Evolutionary conservation across 2,888 invertebrate genomes (phyloP), one percentile per base, ranked within the genome.

Genomic region (Drosophila kuntzei): DNA sequence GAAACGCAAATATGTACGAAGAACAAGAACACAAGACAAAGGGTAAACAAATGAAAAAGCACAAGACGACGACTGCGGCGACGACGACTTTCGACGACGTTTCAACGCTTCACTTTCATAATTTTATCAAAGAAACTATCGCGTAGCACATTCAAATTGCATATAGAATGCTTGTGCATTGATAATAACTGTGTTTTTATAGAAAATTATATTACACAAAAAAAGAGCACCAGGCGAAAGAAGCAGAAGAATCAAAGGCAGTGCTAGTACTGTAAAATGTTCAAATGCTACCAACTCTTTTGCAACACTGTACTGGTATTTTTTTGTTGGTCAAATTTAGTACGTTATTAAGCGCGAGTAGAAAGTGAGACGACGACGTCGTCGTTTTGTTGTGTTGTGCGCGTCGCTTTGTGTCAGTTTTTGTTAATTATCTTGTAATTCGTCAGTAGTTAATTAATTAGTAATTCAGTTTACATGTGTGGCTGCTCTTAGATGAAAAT

Each of bases 31-130:
- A 71, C 70, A 76, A 83, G 86, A 79, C 79, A 85, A 85, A 79
- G 85, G 71, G 80, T 85, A 84, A 84, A 84, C 88, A 85, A 76
- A 83, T 75, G 43, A 71, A 74, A 71, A 61, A 76, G 54, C 46
- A 79, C 69, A 53, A 58, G 66, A 51, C 76, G 57, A 70, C 58
- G 54, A 50, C 57, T 58, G 27, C 65, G 58, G 58, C 62, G 59
- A 62, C 51, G 53, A 39, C 27, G 58, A 39, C 27, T 53, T 44
- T 47, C 9, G 12, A 18, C 20, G 37, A 9, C 14, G 20, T 44
- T 59, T 63, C 37, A 61, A 34, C 65, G 65, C 29, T 61, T 50
- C 43, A 61, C 54, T 69, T 73, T 65, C 76, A 76, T 86, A 32
- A 70, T 71, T 76, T 82, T 55, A 70, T 71, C 47, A 53, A 53